Conservation (phyloP, 92 coral and sea anemone genomes). For the Diadumene lineata region DNA sequence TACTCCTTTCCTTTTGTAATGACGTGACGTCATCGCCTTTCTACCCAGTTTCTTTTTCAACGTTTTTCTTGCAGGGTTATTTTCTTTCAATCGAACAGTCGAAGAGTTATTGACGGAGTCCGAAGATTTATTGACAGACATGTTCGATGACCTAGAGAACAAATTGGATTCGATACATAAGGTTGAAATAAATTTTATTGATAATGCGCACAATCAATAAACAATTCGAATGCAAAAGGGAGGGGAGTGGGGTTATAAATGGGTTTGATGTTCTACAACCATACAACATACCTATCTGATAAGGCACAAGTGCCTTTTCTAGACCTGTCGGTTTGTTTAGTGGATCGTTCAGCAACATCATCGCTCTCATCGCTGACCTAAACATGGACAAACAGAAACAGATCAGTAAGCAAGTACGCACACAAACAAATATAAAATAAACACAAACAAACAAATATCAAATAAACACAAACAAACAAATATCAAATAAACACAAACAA, state of each 20-base stretch:
- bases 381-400: background rate
- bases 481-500: background rate
- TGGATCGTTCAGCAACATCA: constrained; percentile 57
- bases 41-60: background rate
- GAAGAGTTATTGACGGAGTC: constrained; percentile 55
- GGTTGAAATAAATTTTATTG: background rate
- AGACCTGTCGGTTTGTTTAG: background rate
- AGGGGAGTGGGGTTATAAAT: background rate
- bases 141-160: constrained; percentile 26
- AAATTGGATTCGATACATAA: background rate
- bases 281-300: background rate
- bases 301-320: background rate
- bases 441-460: background rate
- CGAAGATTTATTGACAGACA: constrained; percentile 10
- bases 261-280: background rate
- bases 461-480: background rate
- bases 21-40: constrained; percentile 1
- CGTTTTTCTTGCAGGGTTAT: background rate
- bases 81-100: background rate
- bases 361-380: constrained; percentile 80
- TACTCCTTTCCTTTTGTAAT: constrained; percentile 4
- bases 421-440: background rate
- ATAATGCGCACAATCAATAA: background rate
- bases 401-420: background rate
- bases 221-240: background rate